Base-by-base conservation (phyloP, 2,113 vertebrate species). In the Perccottus glenii region DNA sequence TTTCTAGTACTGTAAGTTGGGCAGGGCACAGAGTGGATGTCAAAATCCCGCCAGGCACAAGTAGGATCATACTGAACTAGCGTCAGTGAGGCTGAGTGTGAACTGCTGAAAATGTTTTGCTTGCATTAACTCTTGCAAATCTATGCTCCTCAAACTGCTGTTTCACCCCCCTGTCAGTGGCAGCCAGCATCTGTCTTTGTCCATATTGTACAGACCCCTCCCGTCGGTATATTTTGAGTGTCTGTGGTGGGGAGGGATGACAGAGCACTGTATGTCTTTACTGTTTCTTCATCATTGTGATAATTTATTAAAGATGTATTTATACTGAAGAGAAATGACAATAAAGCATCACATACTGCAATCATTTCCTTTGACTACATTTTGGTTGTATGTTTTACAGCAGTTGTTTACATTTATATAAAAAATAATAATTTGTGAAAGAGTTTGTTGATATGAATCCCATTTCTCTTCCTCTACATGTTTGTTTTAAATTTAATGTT, bases 231-330 rank as follows among this genome's bases (percentile, higher is more conserved):
- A n/a, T 0, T 27, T 12, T 57, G 12, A 38, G 59, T 1, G 11
- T 16, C 51, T 68, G 47, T 46, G 57, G 11, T 11, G 15, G 27
- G 5, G 47, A 8, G 52, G 5, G 27, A 35, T 77, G 48, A 64
- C 45, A 52, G 66, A 73, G 60, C 67, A 52, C 69, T 81, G 74
- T 76, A 59, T 42, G 52, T 55, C 46, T 73, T 67, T 76, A 77
- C 83, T 85, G 83, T 77, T 60, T 49, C 74, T 72, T 61, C 55
- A 27, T 73, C 67, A 65, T 80, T 80, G 76, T 77, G 45, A 70
- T 78, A 77, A 83, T 82, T 82, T 85, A 82, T 87, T 88, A 46
- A 83, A 78, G 50, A 70, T 82, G 81, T 85, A 86, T 85, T 88
- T 85, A 78, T 84, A 80, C 57, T 46, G 11, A 46, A 79, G 3